Conservation (phyloP, 2,888 invertebrate genomes). For the Thereva unica region DNA sequence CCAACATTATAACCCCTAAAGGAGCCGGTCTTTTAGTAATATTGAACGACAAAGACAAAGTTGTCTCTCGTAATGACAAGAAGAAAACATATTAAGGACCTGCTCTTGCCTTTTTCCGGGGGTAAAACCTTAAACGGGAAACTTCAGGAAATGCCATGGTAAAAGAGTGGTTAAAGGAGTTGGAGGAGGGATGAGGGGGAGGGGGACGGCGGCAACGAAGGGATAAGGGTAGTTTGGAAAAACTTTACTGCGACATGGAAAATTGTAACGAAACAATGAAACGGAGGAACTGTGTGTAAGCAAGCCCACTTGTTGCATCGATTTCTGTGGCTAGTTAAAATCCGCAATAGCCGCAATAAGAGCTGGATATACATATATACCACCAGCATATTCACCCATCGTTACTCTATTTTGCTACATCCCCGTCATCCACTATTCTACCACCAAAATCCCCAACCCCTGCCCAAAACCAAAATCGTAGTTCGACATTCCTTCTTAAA, state of each 20-base stretch:
- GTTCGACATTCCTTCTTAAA: no score
- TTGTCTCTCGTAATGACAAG: conserved; percentile 24
- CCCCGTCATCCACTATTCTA: no score
- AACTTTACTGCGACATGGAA: no score
- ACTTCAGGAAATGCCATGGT: not conserved
- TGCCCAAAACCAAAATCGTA: no score
- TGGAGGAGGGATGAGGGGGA: not conserved
- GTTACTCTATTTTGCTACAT: no score
- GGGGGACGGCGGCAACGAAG: not conserved
- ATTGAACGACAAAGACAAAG: conserved; percentile 11
- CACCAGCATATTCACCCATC: no score
- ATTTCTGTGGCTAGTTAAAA: not conserved
- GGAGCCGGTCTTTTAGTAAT: not conserved
- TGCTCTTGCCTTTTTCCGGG: conserved; percentile 1
- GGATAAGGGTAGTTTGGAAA: not conserved
- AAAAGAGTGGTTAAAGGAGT: not conserved
- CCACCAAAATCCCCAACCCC: no score
- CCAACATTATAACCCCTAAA: no score
- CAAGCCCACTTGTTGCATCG: conserved; percentile 33
- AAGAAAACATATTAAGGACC: conserved; percentile 14
- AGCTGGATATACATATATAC: no score
- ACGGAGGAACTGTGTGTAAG: not conserved
- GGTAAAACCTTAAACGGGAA: not conserved
- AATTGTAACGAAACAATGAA: conserved; percentile 8
- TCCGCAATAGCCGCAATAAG: no score